Conservation (phyloP, 2,888 invertebrate genomes). For the Drosophila austrosaltans region DNA sequence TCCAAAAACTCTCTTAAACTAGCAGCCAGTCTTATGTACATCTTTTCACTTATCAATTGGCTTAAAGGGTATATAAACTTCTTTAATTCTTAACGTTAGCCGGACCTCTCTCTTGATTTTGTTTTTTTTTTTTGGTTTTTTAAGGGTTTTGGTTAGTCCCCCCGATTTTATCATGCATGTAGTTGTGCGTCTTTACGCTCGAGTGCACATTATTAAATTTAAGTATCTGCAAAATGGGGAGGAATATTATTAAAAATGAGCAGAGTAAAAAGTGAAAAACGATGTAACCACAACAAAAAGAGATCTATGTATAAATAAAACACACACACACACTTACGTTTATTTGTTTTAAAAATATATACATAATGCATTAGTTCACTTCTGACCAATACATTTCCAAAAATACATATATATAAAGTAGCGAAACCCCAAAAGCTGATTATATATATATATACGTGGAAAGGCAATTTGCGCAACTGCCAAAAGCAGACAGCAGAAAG, state of each 20-base stretch:
- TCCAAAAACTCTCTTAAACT: too few relatives aligned
- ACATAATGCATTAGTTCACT: slow-evolving; percentile 63
- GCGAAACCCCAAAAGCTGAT: slow-evolving; percentile 47
- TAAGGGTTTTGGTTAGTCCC: neutral
- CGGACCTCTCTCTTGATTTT: neutral
- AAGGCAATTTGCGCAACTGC: slow-evolving; percentile 66
- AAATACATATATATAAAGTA: neutral
- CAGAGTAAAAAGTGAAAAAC: slow-evolving; percentile 6
- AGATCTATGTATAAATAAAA: slow-evolving; percentile 33
- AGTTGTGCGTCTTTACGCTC: slow-evolving; percentile 56
- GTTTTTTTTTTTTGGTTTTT: neutral
- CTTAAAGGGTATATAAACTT: neutral
- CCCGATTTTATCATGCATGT: slow-evolving; percentile 9
- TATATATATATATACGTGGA: slow-evolving; percentile 33
- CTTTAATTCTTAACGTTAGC: neutral
- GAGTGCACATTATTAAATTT: slow-evolving; percentile 68
- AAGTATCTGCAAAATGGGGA: slow-evolving; percentile 58
- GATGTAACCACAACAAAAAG: slow-evolving; percentile 32
- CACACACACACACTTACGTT: neutral
- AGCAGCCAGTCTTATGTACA: too few relatives aligned
- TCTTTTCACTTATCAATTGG: too few relatives aligned
- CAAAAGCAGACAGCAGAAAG: slow-evolving; percentile 57
- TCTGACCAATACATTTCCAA: slow-evolving; percentile 19
- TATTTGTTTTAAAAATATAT: slow-evolving; percentile 37
- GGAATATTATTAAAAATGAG: slow-evolving; percentile 38